Conservation (phyloP, 1,140 invertebrate genomes). For the Thaumatotibia leucotreta region DNA sequence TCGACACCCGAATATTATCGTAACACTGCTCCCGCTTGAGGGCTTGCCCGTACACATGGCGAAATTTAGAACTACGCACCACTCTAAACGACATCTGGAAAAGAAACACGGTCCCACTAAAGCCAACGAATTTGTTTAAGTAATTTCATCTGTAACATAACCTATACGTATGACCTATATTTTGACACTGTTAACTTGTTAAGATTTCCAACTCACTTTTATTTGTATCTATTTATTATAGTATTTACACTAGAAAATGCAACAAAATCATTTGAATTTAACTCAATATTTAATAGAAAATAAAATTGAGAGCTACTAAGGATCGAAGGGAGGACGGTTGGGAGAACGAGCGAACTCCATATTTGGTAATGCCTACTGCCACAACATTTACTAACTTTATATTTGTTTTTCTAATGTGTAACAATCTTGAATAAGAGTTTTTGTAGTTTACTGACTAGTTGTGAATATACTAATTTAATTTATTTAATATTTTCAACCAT, state of each 20-base stretch:
- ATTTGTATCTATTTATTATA: constrained; percentile 56
- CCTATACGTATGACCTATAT: constrained; percentile 72
- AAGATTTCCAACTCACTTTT: constrained; percentile 62
- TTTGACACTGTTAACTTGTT: constrained; percentile 54
- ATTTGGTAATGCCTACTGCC: constrained; percentile 77
- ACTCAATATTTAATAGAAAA: constrained; percentile 60
- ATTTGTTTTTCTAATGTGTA: constrained; percentile 16
- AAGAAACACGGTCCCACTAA: constrained; percentile 49
- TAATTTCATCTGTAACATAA: constrained; percentile 68
- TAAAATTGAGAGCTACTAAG: constrained; percentile 72
- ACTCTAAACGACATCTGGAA: constrained; percentile 95
- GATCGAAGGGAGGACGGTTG: constrained; percentile 74
- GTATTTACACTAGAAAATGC: constrained; percentile 62
- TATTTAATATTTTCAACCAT: constrained; percentile 10
- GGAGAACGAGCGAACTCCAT: constrained; percentile 77
- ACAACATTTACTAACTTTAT: constrained; percentile 61
- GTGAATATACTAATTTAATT: background rate
- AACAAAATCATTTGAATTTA: constrained; percentile 71
- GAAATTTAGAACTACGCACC: constrained; percentile 97
- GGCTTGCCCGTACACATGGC: constrained; percentile 98
- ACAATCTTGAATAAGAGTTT: background rate
- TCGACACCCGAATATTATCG: constrained; percentile 98
- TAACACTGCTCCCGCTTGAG: constrained; percentile 99
- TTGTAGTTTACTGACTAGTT: background rate
- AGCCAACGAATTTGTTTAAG: constrained; percentile 46